These are phyloP conservation scores for Cossypha heuglini DNA, from an alignment of 2,797 vertebrate species.

Conservation along the genomic window DNA sequence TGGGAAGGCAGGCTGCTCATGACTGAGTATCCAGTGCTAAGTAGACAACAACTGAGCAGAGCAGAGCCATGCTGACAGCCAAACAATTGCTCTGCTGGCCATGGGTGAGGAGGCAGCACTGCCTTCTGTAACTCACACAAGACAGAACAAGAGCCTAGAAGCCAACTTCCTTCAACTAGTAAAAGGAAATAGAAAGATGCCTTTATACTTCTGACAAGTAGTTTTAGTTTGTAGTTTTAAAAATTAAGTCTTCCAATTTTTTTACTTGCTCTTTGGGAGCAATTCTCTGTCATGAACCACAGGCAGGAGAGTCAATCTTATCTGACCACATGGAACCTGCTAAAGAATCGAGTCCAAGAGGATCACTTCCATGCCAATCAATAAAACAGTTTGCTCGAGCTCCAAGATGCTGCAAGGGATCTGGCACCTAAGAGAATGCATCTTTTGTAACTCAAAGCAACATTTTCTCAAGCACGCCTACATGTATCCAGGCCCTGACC, in stretches of 20 bases:
- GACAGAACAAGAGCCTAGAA: not conserved
- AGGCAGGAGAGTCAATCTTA: not conserved
- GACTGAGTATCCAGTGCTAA: not conserved
- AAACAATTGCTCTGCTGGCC: not conserved
- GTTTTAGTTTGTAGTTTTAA: not conserved
- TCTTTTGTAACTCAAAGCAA: constrained; percentile 12
- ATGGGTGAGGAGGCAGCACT: not conserved
- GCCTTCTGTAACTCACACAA: not conserved
- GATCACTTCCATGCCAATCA: not conserved
- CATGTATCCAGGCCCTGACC: not conserved
- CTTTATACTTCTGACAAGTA: not conserved
- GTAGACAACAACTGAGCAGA: not conserved
- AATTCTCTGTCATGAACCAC: not conserved
- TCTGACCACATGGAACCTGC: not conserved
- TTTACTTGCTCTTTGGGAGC: not conserved
- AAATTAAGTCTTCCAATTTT: not conserved
- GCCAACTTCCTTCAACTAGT: not conserved
- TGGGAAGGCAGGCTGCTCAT: not conserved
- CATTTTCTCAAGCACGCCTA: constrained; percentile 2
- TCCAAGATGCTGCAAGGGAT: not conserved
- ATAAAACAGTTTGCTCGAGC: not conserved
- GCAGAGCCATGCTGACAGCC: not conserved
- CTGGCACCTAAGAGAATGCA: not conserved
- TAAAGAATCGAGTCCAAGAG: not conserved
- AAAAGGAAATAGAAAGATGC: not conserved